These are phyloP conservation scores for Drosophila falleni DNA, from an alignment of 2,888 invertebrate genomes.

Conservation along the genomic window DNA sequence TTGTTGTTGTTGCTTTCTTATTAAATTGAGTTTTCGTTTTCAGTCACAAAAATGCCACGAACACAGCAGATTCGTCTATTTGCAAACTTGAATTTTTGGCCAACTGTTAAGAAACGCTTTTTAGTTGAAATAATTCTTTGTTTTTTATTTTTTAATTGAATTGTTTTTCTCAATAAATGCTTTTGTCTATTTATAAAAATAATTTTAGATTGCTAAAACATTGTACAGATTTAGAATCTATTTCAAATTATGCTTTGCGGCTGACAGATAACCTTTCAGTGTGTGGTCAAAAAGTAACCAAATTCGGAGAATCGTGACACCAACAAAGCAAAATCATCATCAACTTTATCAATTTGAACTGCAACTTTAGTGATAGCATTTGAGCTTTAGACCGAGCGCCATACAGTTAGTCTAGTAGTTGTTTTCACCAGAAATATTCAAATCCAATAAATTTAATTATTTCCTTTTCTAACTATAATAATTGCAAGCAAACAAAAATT, in stretches of 20 bases:
- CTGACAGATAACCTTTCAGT: constrained; percentile 32
- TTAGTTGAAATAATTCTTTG: neutral
- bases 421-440: neutral
- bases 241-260: constrained; percentile 11
- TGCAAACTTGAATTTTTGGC: neutral
- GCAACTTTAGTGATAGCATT: constrained; percentile 18
- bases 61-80: constrained; percentile 39
- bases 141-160: neutral
- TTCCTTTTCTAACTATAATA: too few relatives aligned
- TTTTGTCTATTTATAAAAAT: constrained; percentile 7
- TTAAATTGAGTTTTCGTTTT: constrained; percentile 25
- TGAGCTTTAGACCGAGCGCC: constrained; percentile 1
- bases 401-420: neutral
- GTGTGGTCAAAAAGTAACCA: constrained; percentile 25
- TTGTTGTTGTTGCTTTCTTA: neutral
- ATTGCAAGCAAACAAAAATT: too few relatives aligned
- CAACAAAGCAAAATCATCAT: constrained; percentile 20
- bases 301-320: constrained; percentile 19
- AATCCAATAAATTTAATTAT: too few relatives aligned
- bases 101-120: neutral
- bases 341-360: constrained; percentile 29
- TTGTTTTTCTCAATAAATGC: neutral
- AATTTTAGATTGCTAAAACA: constrained; percentile 13
- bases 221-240: constrained; percentile 6
- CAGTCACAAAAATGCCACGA: constrained; percentile 50